A percentile compares a stretch with the other conserved stretches of the same genome.
These are phyloP conservation scores for Callipepla squamata DNA, from an alignment of 2,113 vertebrate species.

Conservation along the genomic window DNA sequence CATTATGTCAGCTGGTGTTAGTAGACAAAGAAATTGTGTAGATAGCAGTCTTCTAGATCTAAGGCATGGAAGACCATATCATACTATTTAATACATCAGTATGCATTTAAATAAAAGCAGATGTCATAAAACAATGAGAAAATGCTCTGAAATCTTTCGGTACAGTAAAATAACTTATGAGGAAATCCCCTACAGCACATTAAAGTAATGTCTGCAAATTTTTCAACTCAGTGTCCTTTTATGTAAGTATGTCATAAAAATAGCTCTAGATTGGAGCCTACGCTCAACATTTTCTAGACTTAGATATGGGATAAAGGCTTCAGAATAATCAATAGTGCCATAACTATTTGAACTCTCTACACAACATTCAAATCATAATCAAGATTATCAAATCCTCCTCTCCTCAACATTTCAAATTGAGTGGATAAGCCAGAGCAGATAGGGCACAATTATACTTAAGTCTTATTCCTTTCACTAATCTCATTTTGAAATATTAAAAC, in stretches of 20 bases:
- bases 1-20: not conserved
- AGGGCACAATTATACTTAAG: conserved; percentile 38
- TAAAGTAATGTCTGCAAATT: not conserved
- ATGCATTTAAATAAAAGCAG: not conserved
- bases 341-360: not conserved
- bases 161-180: not conserved
- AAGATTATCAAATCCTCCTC: conserved; percentile 18
- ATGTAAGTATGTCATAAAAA: not conserved
- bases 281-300: not conserved
- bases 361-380: not conserved
- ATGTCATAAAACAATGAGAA: not conserved
- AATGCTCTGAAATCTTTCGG: not conserved
- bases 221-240: not conserved
- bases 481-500: conserved; percentile 28
- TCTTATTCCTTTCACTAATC: not conserved
- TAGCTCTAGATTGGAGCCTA: not conserved
- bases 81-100: not conserved
- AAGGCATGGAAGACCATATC: not conserved
- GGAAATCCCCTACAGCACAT: not conserved
- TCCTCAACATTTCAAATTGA: conserved; percentile 21
- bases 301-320: not conserved
- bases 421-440: conserved; percentile 3
- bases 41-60: not conserved
- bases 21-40: not conserved
- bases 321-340: not conserved